Base-by-base conservation (phyloP, 1,140 invertebrate species). In the Drosophila teissieri region DNA sequence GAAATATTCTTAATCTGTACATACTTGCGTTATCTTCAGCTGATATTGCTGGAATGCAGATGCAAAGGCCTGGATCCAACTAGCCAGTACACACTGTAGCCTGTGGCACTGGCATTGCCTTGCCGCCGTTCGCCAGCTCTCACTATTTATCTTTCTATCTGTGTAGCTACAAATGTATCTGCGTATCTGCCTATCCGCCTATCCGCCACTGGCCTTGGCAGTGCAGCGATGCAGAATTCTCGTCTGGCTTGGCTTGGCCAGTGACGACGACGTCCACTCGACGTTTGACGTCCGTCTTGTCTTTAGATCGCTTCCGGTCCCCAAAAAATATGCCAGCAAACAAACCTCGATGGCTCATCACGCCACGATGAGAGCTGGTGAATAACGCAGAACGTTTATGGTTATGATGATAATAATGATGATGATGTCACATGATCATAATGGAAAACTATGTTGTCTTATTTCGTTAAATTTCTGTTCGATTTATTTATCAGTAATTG, bases 361-460 rank as follows among this genome's bases (percentile, higher is more conserved):
- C 75, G 83, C 78, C 70, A 88, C 64, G 60, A 15, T 42, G 11
- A 8, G 31, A 8, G 31, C 8, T 8, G 31, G 7, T 31, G 2
- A 31, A 31, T 51, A 51, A 51, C 8, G 27, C 48, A 34, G 27
- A 49, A 55, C 63, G 62, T 19, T 34, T 51, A 55, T 45, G 53
- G 10, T 11, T 6, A 22, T 60, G 53, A 45, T 70, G 82, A 31
- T 31, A 1, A 11, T 8, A 10, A 17, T 58, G 56, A 44, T 69
- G 82, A 79, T 86, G 83, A 88, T 88, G 83, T 88, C 83, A 88
- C 84, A 89, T 88, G 53, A 10, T 11, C 10, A 22, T 60, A 52
- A 45, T 70, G 82, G 70, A 55, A 83, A 73, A 65, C 65, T 63
- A 81, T 61, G 69, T 53, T 69, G 49, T 48, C 57, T 74, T 61